These are phyloP conservation scores for Samia ricini DNA, from an alignment of 1,140 invertebrate genomes.

Conservation along the genomic window DNA sequence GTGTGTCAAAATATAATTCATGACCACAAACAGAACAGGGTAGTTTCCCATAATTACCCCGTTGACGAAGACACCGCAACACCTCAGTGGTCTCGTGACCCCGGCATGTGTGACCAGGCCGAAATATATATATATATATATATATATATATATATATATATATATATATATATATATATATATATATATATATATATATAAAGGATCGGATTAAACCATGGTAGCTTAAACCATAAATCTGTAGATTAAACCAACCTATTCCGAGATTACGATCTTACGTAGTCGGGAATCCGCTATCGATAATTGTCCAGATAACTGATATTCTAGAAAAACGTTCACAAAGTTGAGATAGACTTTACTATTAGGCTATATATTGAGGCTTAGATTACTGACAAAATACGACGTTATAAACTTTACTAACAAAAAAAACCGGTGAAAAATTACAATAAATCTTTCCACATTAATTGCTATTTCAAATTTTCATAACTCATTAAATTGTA, in stretches of 20 bases:
- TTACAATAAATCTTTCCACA: too few species aligned
- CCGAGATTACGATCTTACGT: conserved; percentile 59
- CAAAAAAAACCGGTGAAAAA: not conserved
- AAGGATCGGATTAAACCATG: conserved; percentile 33
- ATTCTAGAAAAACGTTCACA: conserved; percentile 44
- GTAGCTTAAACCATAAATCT: conserved; percentile 57
- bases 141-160: not conserved
- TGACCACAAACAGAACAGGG: too few species aligned
- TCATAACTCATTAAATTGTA: not conserved
- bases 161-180: not conserved
- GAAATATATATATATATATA: too few species aligned
- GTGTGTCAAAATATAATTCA: too few species aligned
- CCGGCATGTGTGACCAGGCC: too few species aligned
- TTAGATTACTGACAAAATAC: not conserved
- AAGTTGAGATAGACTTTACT: conserved; percentile 23
- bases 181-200: conserved; percentile 25
- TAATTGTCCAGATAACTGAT: conserved; percentile 62
- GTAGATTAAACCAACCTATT: conserved; percentile 64
- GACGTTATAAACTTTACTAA: too few species aligned
- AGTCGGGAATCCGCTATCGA: conserved; percentile 45
- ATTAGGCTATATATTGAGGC: not conserved
- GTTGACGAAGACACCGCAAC: too few species aligned
- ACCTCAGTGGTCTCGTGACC: too few species aligned
- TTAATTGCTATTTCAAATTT: not conserved
- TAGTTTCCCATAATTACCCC: too few species aligned